These are phyloP conservation scores for Arion vulgaris DNA, from an alignment of 1,140 invertebrate species.

Conservation along the genomic window DNA sequence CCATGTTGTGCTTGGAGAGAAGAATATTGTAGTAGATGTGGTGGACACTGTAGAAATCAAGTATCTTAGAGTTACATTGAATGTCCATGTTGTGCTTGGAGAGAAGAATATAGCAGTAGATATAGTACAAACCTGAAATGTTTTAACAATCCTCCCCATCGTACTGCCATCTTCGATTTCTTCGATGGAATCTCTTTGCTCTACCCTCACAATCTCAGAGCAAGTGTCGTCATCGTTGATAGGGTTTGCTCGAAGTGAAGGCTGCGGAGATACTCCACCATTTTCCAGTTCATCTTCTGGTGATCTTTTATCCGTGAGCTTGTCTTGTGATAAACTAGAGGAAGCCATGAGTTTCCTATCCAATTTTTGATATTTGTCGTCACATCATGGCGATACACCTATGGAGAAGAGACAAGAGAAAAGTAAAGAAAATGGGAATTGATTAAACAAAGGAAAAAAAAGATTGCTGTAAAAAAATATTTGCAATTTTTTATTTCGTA, in stretches of 20 bases:
- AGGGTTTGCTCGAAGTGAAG: slow-evolving; percentile 59
- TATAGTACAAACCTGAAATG: slow-evolving; percentile 67
- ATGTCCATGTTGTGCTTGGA: too few relatives aligned
- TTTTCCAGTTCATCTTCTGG: slow-evolving; percentile 66
- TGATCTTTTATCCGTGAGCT: slow-evolving; percentile 50
- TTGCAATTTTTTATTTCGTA: too few relatives aligned
- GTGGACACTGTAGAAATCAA: too few relatives aligned
- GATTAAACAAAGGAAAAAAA: too few relatives aligned
- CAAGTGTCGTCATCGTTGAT: slow-evolving; percentile 66
- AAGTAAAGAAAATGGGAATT: too few relatives aligned
- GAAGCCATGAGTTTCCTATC: slow-evolving; percentile 53
- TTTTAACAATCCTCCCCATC: slow-evolving; percentile 65
- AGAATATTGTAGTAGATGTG: too few relatives aligned
- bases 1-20: too few relatives aligned
- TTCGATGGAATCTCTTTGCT: slow-evolving; percentile 52
- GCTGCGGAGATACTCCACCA: slow-evolving; percentile 65
- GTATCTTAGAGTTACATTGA: too few relatives aligned
- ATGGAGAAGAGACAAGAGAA: too few relatives aligned
- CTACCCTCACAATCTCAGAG: slow-evolving; percentile 69
- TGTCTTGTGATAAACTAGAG: slow-evolving; percentile 52
- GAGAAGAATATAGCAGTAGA: too few relatives aligned
- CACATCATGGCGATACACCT: slow-evolving; percentile 7
- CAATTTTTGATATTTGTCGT: background rate
- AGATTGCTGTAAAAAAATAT: too few relatives aligned
- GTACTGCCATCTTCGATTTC: slow-evolving; percentile 38